A percentile compares a stretch with the other conserved stretches of the same genome.
These are phyloP conservation scores for Noctilio leporinus DNA, from an alignment of 2,113 vertebrate genomes.

Conservation along the genomic window DNA sequence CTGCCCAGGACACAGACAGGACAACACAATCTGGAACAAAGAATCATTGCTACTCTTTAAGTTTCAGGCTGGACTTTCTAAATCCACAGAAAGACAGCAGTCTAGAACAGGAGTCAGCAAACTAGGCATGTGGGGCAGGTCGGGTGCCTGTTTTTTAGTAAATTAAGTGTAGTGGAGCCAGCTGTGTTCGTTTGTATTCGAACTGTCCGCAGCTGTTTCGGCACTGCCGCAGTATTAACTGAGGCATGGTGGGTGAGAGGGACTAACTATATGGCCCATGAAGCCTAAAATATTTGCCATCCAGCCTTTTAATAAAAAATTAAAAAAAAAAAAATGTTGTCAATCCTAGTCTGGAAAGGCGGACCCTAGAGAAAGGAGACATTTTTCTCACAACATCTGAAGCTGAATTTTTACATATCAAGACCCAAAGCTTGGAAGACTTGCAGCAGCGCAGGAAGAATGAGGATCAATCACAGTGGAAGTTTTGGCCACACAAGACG, in stretches of 20 bases:
- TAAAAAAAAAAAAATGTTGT: background rate
- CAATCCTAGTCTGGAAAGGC: background rate
- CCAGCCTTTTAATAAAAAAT: background rate
- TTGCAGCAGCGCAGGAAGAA: background rate
- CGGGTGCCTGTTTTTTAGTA: background rate
- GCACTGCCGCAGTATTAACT: rapidly evolving
- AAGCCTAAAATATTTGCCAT: background rate
- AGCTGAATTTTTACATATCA: background rate
- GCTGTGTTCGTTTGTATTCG: background rate
- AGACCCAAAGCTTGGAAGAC: background rate
- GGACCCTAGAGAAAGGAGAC: background rate
- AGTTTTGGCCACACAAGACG: background rate
- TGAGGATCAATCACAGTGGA: rapidly evolving
- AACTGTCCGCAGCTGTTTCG: background rate
- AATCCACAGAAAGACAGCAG: background rate
- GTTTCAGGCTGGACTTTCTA: background rate
- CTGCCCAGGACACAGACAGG: background rate
- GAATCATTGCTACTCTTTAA: background rate
- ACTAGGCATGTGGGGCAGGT: background rate
- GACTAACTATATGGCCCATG: rapidly evolving
- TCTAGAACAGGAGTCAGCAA: background rate
- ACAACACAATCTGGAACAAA: background rate
- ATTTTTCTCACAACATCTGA: background rate
- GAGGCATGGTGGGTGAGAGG: background rate
- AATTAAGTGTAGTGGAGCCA: background rate